Evolutionary conservation across 2,113 vertebrate species (phyloP), one percentile per base, ranked within the genome.

Genomic region (Microcebus ravelobensis): DNA sequence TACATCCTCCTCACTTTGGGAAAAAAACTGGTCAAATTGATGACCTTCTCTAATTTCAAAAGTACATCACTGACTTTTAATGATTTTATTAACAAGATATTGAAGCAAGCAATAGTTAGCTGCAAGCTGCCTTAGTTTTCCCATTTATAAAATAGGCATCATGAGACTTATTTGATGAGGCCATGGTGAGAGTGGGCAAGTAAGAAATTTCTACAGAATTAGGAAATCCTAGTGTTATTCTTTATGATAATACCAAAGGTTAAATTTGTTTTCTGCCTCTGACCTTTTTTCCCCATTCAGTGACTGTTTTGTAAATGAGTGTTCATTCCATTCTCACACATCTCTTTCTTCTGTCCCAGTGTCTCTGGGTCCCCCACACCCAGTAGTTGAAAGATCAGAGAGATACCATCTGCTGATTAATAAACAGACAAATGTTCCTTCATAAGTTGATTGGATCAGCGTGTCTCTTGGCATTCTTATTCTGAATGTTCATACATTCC

Each of bases 391-490:
- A 29, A 97, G 89, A 98, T 98, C 93, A 96, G 98, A 98, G 98
- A 97, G 98, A 98, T 94, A 98, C 97, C 98, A 98, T 98, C 98
- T 98, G 98, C 94, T 11, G 6, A 98, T 86, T 96, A 97, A 97
- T 98, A 98, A 98, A 98, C 98, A 98, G 97, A 98, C 95, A 79
- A 88, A 89, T 96, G 91, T 81, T 98, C 97, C 94, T 96, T 96
- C 96, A 61, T 94, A 98, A 98, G 85, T 96, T 98, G 98, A 97
- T 98, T 97, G 97, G 97, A 94, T 98, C 96, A 96, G 94, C 61
- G 97, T 97, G 95, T 97, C 97, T 98, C 90, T 94, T 94, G 61
- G 94, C 94, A 95, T 96, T 91, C 91, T 96, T 96, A 70, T 91
- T 97, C 98, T 95, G 63, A 79, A 96, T 96, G 95, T 97, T 98